Evolutionary conservation across 2,113 vertebrate species (phyloP), one percentile per base, ranked within the genome.

Genomic region (Myotis yumanensis): DNA sequence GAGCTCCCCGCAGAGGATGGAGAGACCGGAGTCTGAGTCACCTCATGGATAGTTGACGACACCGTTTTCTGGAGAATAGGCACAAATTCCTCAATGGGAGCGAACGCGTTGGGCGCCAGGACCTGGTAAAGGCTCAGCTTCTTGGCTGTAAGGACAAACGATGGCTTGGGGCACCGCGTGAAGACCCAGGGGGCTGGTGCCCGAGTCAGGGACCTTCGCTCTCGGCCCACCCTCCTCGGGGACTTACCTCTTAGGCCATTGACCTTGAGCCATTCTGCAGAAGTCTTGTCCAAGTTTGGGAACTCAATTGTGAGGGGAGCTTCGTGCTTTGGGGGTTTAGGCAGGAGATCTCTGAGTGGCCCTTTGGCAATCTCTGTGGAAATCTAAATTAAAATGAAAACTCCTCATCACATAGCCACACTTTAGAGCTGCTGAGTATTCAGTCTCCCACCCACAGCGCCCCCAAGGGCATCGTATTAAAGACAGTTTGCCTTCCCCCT

Each of bases 71-170:
- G 97, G 85, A 99, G 98, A 93, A 99, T 96, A 22, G 99, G 99
- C 69, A 99, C 98, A 97, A 98, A 99, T 86, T 97, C 98, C 96
- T 98, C 97, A 91, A 98, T 94, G 0, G 97, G 97, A 64, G 98
- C 98, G 95, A 98, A 99, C 0, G 98, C 98, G 11, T 94, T 98
- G 37, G 98, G 98, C 48, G 98, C 98, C 97, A 99, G 97, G 75
- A 99, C 96, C 97, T 99, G 98, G 95, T 99, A 99, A 43, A 99
- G 97, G 76, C 97, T 98, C 91, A 99, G 97, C 81, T 98, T 99
- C 96, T 98, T 98, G 89, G 99, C 99, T 99, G 96, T 1, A 95
- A 84, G 80, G 80, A 57, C 9, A 90, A 96, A 79, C 6, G 72
- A 28, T 76, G 72, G 5, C 54, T 46, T 66, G 51, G 64, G 79